A percentile compares a stretch with the other conserved stretches of the same genome.
Conservation (phyloP, 2,888 invertebrate species). For the Scaptomyza reducta region DNA sequence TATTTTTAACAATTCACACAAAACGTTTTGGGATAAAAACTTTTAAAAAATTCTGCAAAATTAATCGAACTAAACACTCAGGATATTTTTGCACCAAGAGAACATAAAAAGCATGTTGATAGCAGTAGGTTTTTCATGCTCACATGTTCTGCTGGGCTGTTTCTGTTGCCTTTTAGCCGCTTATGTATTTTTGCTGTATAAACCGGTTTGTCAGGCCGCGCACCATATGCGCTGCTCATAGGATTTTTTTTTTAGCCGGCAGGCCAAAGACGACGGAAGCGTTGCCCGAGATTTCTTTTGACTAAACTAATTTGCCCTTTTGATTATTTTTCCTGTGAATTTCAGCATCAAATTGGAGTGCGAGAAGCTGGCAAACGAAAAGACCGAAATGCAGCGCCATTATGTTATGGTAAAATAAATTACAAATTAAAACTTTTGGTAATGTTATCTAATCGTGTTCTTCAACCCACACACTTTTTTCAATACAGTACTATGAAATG, state of each 20-base stretch:
- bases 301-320: constrained; percentile 69
- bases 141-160: constrained; percentile 44
- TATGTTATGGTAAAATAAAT: constrained; percentile 96
- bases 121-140: constrained; percentile 50
- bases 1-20: not conserved
- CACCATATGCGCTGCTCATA: constrained; percentile 58
- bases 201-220: constrained; percentile 56
- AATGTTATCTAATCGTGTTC: constrained; percentile 18
- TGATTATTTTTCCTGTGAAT: constrained; percentile 77
- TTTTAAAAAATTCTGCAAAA: constrained; percentile 5
- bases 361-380: constrained; percentile 98
- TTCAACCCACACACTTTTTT: constrained; percentile 37
- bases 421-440: constrained; percentile 9
- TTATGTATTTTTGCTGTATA: constrained; percentile 42
- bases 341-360: constrained; percentile 97
- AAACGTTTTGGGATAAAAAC: not conserved
- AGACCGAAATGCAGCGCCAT: constrained; percentile 99
- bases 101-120: constrained; percentile 36
- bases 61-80: constrained; percentile 14
- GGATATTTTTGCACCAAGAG: constrained; percentile 13
- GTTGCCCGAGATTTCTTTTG: constrained; percentile 53
- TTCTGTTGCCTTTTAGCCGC: constrained; percentile 32
- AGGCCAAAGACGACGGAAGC: constrained; percentile 52
- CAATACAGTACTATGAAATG: constrained; percentile 96
- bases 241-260: constrained; percentile 48